Evolutionary conservation across 2,888 invertebrate species (phyloP).

Genomic region (Palloptera scutellata): DNA sequence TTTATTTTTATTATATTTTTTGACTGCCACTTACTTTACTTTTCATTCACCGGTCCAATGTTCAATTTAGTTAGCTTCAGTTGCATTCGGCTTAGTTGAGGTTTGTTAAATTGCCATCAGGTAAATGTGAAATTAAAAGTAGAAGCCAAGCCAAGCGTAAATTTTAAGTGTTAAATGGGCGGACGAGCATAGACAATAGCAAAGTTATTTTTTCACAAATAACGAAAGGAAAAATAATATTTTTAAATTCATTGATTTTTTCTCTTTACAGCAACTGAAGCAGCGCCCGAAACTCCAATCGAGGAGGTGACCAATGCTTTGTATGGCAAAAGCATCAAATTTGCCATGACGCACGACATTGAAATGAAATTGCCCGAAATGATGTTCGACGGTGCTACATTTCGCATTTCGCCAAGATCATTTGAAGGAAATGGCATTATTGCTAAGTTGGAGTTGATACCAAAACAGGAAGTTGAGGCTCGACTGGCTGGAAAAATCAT

Average conservation of each 20-base stretch:
- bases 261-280: slow-evolving; percentile 12
- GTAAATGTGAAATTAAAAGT: too few species aligned
- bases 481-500: slow-evolving; percentile 71
- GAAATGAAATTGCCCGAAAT: slow-evolving; percentile 76
- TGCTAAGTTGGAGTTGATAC: slow-evolving; percentile 76
- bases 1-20: too few species aligned
- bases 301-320: slow-evolving; percentile 79
- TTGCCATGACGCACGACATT: slow-evolving; percentile 80
- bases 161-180: not conserved
- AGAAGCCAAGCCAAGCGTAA: too few species aligned
- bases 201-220: too few species aligned
- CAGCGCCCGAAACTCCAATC: slow-evolving; percentile 68
- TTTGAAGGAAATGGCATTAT: slow-evolving; percentile 78
- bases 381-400: slow-evolving; percentile 76
- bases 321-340: slow-evolving; percentile 75
- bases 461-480: slow-evolving; percentile 64
- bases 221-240: too few species aligned
- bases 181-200: too few species aligned
- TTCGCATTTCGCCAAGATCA: slow-evolving; percentile 78
- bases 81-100: too few species aligned
- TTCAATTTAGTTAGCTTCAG: too few species aligned
- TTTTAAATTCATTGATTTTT: too few species aligned
- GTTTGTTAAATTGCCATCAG: too few species aligned
- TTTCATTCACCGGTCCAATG: too few species aligned
- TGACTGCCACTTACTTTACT: too few species aligned